A percentile compares a stretch with the other conserved stretches of the same genome.
Evolutionary conservation across 2,113 vertebrate species (phyloP).

Genomic region (Rhizomys pruinosus): DNA sequence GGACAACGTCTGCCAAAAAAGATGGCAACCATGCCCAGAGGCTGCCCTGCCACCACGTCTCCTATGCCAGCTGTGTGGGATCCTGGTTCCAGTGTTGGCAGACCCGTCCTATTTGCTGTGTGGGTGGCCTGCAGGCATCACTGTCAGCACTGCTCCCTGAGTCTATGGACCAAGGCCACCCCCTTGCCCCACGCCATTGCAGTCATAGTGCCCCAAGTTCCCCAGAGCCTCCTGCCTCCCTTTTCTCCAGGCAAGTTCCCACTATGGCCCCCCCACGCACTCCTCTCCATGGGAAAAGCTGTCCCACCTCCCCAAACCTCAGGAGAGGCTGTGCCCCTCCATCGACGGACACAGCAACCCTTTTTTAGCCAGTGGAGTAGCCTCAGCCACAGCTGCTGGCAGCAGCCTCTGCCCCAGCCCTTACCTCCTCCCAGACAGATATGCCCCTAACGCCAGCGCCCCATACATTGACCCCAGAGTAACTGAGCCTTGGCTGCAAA

Average conservation of each 20-base stretch:
- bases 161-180: neutral
- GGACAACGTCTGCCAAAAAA: neutral
- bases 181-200: neutral
- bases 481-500: neutral
- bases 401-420: neutral
- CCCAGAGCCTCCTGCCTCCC: neutral
- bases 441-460: neutral
- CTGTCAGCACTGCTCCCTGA: neutral
- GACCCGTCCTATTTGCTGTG: neutral
- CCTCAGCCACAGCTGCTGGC: neutral
- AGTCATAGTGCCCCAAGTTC: neutral
- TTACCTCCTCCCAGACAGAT: neutral
- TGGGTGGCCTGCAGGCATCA: neutral
- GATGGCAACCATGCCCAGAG: neutral
- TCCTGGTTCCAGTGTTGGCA: neutral
- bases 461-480: neutral
- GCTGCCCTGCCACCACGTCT: neutral
- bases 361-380: neutral
- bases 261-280: too few relatives aligned
- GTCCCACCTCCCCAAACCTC: neutral
- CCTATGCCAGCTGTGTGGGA: neutral
- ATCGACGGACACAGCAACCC: neutral
- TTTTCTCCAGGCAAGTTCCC: neutral
- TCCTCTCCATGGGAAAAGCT: too few relatives aligned
- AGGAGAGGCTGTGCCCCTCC: neutral